Evolutionary conservation across 2,888 invertebrate species (phyloP), one percentile per base, ranked within the genome.

Genomic region (Acronicta aceris): DNA sequence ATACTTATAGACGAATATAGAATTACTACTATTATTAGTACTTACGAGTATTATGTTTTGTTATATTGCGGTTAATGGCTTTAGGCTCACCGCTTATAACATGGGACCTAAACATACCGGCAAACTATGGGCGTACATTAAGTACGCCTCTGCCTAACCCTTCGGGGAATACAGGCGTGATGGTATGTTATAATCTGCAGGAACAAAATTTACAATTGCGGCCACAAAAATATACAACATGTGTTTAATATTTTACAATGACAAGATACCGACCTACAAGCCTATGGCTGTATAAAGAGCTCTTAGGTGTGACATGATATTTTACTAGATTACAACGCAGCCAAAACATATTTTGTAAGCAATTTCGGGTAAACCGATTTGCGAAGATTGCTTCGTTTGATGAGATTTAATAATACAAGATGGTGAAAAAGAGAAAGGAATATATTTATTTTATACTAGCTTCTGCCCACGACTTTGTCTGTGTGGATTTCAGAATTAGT

Each of bases 231-330:
- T 69, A 43, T 71, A 64, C 72, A 66, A 15, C 59, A 65, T 59
- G 51, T 68, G 65, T 70, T 74, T 73, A 79, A 79, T 81, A 79
- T 83, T 80, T 81, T 73, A n/a, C n/a, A 78, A 69, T 72, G 63
- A 71, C 67, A 61, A 70, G 65, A 62, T 58, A 62, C 54, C 67
- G 71, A 70, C 69, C 64, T 71, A 64, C 50, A 70, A 43, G 64
- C 59, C 60, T 57, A 61, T 56, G 62, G 70, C 51, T 48, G 71
- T 70, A 74, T 71, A 76, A 71, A 65, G 68, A 64, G 43, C 73
- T 67, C 51, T 70, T 71, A 72, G 55, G 58, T 64, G 61, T 48
- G 50, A 41, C 43, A 51, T 60, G 65, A 64, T 59, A 63, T 76
- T n/a, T 65, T 64, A 67, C 70, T 59, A 49, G 58, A 70, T 73